Conservation (phyloP, 2,113 vertebrate genomes). For the Pedetes capensis region DNA sequence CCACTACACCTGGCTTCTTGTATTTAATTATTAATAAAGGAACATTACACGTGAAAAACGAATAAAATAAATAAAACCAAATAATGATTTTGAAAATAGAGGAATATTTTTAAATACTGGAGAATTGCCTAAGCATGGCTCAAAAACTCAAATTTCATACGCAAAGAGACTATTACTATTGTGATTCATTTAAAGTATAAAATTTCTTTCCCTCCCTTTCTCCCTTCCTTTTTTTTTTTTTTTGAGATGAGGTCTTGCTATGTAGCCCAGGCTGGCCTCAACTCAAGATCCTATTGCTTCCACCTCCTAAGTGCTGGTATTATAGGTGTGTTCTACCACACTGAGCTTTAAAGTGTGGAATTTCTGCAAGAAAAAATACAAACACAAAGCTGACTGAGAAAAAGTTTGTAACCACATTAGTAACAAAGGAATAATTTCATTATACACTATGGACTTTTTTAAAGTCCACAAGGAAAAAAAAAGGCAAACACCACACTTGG, state of each 20-base stretch:
- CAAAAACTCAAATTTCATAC: conserved; percentile 5
- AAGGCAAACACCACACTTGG: neutral
- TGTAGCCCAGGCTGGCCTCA: no score
- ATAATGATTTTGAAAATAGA: neutral
- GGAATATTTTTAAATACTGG: neutral
- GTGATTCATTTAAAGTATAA: neutral
- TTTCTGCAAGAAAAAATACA: neutral
- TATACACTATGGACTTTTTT: neutral
- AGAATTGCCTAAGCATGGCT: neutral
- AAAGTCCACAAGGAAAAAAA: neutral
- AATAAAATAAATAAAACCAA: neutral
- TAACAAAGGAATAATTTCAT: neutral
- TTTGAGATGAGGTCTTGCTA: no score
- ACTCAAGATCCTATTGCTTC: no score
- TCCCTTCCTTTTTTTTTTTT: no score
- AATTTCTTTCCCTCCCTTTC: no score
- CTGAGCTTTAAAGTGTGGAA: neutral
- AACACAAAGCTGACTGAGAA: neutral
- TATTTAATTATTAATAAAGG: neutral
- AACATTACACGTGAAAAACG: neutral
- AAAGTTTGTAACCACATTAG: neutral
- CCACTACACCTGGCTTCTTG: neutral
- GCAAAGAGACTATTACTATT: neutral
- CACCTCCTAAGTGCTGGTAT: no score
- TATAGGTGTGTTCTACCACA: no score